phyloP scores from a whole-genome alignment of 2,888 invertebrate species.

The Cataglyphis livida region DNA sequence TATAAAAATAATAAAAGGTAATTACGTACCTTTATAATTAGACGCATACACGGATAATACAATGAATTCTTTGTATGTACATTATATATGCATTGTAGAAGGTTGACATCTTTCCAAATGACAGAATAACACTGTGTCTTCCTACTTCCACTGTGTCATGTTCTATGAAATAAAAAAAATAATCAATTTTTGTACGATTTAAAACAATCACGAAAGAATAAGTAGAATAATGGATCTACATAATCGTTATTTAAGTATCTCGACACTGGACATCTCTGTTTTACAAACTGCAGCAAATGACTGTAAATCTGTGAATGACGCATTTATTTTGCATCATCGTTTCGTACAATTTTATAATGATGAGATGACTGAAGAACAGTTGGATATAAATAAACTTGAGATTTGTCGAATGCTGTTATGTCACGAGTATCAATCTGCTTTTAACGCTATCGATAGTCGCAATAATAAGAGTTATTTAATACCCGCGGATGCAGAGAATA shows the following conservation, averaged over 20 bases:
- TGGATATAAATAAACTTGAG: slow-evolving; percentile 64
- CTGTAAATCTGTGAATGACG: slow-evolving; percentile 39
- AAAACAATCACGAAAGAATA: neutral
- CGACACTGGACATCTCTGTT: slow-evolving; percentile 68
- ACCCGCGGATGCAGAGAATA: neutral
- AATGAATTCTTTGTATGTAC: neutral
- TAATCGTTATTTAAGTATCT: slow-evolving; percentile 68
- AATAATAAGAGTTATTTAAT: neutral
- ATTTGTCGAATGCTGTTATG: slow-evolving; percentile 72
- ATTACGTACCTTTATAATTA: neutral
- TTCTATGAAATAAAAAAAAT: neutral
- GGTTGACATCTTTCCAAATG: neutral
- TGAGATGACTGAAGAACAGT: slow-evolving; percentile 56
- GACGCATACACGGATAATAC: neutral
- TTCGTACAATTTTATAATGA: slow-evolving; percentile 57
- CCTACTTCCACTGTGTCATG: neutral
- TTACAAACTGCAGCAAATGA: slow-evolving; percentile 60
- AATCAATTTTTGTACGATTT: neutral
- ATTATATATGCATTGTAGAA: neutral
- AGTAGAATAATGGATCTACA: slow-evolving; percentile 76
- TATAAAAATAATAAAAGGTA: neutral
- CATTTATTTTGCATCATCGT: slow-evolving; percentile 47
- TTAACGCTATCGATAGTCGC: neutral
- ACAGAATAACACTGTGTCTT: neutral
- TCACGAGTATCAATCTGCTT: slow-evolving; percentile 73